Conservation (phyloP, 2,888 invertebrate species). For the Quadroppia sp. region DNA sequence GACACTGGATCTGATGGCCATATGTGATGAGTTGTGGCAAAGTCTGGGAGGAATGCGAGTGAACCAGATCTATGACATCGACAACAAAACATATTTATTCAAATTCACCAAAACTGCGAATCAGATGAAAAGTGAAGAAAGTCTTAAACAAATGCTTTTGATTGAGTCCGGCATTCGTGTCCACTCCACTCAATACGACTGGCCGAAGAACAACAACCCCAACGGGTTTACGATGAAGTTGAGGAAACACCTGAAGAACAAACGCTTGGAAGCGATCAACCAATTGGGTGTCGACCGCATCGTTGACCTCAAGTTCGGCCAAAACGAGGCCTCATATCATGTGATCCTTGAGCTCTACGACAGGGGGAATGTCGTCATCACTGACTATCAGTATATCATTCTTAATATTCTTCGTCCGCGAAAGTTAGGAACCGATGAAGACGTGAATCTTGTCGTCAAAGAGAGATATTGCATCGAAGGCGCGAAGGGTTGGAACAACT, state of each 20-base stretch:
- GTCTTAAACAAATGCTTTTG: conserved; percentile 70
- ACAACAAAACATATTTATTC: conserved; percentile 91
- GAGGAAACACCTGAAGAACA: conserved; percentile 93
- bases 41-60: conserved; percentile 87
- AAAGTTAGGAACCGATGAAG: conserved; percentile 75
- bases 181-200: conserved; percentile 91
- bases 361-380: conserved; percentile 87
- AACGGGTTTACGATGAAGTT: conserved; percentile 99
- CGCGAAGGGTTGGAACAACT: conserved; percentile 59
- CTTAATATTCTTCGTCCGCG: conserved; percentile 88
- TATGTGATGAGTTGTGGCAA: conserved; percentile 73
- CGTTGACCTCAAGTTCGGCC: conserved; percentile 89
- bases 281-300: conserved; percentile 92
- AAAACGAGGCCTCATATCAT: conserved; percentile 65
- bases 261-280: conserved; percentile 75
- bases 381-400: conserved; percentile 83
- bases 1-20: conserved; percentile 85
- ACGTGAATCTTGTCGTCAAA: conserved; percentile 75
- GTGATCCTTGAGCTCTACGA: conserved; percentile 92
- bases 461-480: conserved; percentile 82
- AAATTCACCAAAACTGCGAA: conserved; percentile 55
- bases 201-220: conserved; percentile 94
- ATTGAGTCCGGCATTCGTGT: conserved; percentile 91
- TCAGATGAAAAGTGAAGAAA: conserved; percentile 59
- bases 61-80: conserved; percentile 95